Percentiles rank a stretch among this genome's conserved stretches.
Evolutionary conservation across 92 coral and sea anemone species (phyloP).

Genomic region (Ricordea florida): DNA sequence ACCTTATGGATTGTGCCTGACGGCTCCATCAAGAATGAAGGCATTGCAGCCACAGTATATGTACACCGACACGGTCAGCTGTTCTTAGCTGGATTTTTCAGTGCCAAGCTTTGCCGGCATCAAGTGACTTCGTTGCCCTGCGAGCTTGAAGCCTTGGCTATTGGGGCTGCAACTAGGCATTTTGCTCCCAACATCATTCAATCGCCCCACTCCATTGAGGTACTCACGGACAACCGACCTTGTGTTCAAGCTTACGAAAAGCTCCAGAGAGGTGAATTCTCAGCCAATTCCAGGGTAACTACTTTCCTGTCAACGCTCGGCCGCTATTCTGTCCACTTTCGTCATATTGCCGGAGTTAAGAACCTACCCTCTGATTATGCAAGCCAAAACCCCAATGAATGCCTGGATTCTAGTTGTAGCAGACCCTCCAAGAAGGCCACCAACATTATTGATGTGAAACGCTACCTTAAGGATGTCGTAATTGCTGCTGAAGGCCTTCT

Average conservation of each 20-base stretch:
- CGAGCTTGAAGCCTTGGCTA: slow-evolving; percentile 23
- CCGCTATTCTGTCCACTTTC: background rate
- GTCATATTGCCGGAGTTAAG: background rate
- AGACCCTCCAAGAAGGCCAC: too few relatives aligned
- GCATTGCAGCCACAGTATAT: too few relatives aligned
- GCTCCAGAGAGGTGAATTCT: too few relatives aligned
- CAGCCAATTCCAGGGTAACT: slow-evolving; percentile 12
- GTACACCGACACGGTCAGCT: too few relatives aligned
- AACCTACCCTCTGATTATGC: background rate
- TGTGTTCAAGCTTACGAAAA: background rate
- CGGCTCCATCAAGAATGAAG: slow-evolving; percentile 20
- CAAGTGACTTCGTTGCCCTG: slow-evolving; percentile 45
- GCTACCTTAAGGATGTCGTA: too few relatives aligned
- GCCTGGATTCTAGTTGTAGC: slow-evolving; percentile 10
- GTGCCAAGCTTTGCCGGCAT: slow-evolving; percentile 14
- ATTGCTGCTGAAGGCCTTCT: too few relatives aligned
- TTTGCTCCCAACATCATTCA: slow-evolving; percentile 39
- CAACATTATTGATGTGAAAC: too few relatives aligned
- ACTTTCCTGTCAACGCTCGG: slow-evolving; percentile 30
- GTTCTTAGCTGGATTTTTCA: too few relatives aligned
- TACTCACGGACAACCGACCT: slow-evolving; percentile 30
- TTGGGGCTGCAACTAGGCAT: slow-evolving; percentile 13
- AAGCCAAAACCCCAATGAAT: background rate
- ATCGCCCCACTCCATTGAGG: slow-evolving; percentile 4
- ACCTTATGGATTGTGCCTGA: slow-evolving; percentile 7